A percentile compares a stretch with the other conserved stretches of the same genome.
These are phyloP conservation scores for Monomorium pharaonis DNA, from an alignment of 1,140 invertebrate genomes.

Conservation along the genomic window DNA sequence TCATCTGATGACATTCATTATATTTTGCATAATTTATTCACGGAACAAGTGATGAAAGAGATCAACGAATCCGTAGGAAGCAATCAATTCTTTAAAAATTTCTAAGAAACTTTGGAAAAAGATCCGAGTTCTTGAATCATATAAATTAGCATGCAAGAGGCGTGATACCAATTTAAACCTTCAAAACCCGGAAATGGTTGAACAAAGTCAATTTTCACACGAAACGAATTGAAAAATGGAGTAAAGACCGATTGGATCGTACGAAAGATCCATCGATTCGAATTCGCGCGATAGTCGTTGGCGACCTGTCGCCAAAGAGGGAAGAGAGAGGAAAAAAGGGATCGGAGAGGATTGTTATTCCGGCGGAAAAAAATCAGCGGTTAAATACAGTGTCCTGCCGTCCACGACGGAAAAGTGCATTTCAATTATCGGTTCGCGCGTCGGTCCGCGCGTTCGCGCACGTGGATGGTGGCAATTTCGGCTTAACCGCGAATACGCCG, in stretches of 20 bases:
- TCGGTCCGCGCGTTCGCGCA: constrained; percentile 30
- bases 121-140: neutral
- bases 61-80: neutral
- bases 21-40: neutral
- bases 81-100: neutral
- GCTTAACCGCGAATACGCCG: constrained; percentile 64
- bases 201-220: constrained; percentile 27
- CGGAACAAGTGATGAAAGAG: neutral
- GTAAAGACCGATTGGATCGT: constrained; percentile 37
- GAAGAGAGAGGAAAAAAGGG: neutral
- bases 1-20: neutral
- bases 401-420: constrained; percentile 67
- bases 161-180: constrained; percentile 13
- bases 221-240: constrained; percentile 23
- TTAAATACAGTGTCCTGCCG: constrained; percentile 64
- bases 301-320: neutral
- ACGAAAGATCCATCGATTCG: constrained; percentile 30
- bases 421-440: constrained; percentile 71
- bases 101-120: neutral
- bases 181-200: neutral
- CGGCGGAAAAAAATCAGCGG: constrained; percentile 30
- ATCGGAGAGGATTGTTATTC: constrained; percentile 10
- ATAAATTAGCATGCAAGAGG: neutral
- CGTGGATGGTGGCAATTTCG: constrained; percentile 65
- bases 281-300: constrained; percentile 19